Base-by-base conservation (phyloP, 1,140 invertebrate genomes). In the Heliconius himera region DNA sequence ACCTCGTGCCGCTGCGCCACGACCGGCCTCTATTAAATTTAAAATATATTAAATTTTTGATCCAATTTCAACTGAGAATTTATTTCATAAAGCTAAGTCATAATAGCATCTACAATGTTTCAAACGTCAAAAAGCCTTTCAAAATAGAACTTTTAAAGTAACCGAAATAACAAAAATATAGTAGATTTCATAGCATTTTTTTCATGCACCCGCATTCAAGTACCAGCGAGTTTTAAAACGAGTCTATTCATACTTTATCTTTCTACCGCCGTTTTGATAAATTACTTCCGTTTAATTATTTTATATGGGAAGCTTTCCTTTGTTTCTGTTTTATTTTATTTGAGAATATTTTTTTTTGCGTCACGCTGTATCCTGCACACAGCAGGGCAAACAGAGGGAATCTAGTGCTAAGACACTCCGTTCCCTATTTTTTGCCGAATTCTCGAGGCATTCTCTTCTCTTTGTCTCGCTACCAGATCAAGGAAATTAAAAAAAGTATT, bases 141-240 rank as follows among this genome's bases (percentile, higher is more conserved):
- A 29, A 66, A 66, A 66, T 66, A 66, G 60, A 66, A 29, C 26
- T 29, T 66, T 66, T 29, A 66, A 66, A 66, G n/a, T 9, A 22
- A 66, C n/a, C 26, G 22, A 46, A 46, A 13, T 11, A 66, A 49
- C 18, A 76, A n/a, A 76, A 56, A 70, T 49, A 26, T 46, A 22
- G 8, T 54, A 29, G 70, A 16, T 49, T 76, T 49, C 22, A 41
- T 41, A 22, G 74, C n/a, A 70, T 46, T 70, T 70, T 70, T 70
- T 76, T n/a, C 16, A 20, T 70, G 22, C 13, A 29, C 29, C 29
- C 36, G 60, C 18, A 76, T 76, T 76, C 74, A 49, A 76, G 60
- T 70, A 70, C 60, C 46, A 66, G 22, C 22, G 60, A 26, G 60
- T 29, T 66, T 66, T 29, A n/a, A 60, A 66, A 66, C 60, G n/a